phyloP scores from a whole-genome alignment of 2,888 invertebrate species.

The Galerucella pusilla region DNA sequence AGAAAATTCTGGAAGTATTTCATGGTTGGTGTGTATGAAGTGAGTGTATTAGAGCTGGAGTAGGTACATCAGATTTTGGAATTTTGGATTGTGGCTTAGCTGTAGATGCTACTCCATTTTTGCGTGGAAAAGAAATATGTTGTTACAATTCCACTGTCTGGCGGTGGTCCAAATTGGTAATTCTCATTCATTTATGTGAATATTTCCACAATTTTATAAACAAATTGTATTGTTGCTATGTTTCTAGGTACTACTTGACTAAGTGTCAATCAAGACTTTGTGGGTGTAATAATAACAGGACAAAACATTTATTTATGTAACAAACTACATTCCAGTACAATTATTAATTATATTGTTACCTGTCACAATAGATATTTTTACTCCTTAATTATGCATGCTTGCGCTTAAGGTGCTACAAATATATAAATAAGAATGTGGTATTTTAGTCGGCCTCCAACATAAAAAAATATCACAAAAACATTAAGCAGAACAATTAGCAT shows the following conservation, averaged over 20 bases:
- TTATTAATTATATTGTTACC: not conserved
- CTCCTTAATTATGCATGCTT: not conserved
- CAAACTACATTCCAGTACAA: not conserved
- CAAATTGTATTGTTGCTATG: too few species aligned
- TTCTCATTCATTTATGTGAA: too few species aligned
- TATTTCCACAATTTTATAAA: too few species aligned
- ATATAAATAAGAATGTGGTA: not conserved
- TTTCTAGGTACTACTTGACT: not conserved
- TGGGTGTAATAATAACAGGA: not conserved
- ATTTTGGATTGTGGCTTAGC: too few species aligned
- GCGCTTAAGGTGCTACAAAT: not conserved
- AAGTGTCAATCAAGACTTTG: not conserved
- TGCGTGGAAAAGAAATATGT: too few species aligned
- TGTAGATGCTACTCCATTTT: too few species aligned
- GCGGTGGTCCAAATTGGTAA: too few species aligned
- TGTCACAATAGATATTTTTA: not conserved
- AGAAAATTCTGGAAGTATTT: too few species aligned
- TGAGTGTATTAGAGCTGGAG: too few species aligned
- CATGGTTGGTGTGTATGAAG: too few species aligned
- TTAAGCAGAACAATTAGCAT: not conserved
- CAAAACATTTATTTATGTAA: not conserved
- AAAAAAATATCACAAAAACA: slow-evolving; percentile 4
- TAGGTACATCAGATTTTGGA: too few species aligned
- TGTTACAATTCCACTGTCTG: too few species aligned
- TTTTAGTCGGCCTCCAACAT: not conserved